Conservation (phyloP, 2,797 vertebrate genomes). For the Buphagus erythrorhynchus region DNA sequence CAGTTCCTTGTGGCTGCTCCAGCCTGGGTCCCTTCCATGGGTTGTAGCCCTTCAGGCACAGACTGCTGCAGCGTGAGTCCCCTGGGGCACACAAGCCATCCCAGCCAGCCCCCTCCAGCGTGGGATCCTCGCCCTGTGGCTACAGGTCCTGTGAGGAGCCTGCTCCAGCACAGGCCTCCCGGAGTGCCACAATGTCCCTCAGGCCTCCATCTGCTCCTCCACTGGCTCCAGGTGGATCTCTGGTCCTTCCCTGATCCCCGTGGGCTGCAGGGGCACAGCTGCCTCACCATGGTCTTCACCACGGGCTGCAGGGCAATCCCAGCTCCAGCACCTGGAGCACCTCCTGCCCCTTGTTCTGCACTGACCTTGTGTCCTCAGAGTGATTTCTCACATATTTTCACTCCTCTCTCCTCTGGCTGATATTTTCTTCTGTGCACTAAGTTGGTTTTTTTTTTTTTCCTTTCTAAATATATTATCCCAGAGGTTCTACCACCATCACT, state of each 20-base stretch:
- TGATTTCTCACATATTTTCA: neutral
- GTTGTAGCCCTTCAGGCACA: neutral
- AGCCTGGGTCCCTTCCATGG: neutral
- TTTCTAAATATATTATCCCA: neutral
- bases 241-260: neutral
- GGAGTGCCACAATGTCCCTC: neutral
- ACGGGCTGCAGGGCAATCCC: neutral
- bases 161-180: neutral
- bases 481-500: neutral
- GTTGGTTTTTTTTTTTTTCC: neutral
- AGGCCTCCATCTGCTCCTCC: neutral
- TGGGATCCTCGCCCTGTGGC: neutral
- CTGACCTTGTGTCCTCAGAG: neutral
- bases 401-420: neutral
- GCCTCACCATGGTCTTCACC: neutral
- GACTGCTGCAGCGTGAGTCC: neutral
- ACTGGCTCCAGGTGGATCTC: neutral
- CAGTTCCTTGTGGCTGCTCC: neutral
- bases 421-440: neutral
- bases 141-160: neutral
- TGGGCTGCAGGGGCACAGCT: neutral
- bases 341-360: neutral
- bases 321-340: neutral
- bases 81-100: fast-evolving
- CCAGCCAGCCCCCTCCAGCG: fast-evolving